phyloP scores from a whole-genome alignment of 2,113 vertebrate genomes.

The Solea senegalensis region DNA sequence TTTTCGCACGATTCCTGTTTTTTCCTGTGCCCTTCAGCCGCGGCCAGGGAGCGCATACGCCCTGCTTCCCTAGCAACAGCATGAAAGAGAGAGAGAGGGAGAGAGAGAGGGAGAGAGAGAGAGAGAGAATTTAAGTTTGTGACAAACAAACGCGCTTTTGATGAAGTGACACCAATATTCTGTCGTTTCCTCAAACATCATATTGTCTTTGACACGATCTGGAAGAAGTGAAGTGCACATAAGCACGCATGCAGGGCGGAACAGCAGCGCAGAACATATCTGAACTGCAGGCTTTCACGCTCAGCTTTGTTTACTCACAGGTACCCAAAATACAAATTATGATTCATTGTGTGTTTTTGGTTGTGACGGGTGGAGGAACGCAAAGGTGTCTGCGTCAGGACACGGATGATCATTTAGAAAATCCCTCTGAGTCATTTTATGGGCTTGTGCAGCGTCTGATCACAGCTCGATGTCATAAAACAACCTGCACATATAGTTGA shows the following conservation, averaged over 20 bases:
- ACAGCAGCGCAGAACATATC: neutral
- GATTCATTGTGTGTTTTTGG: constrained; percentile 46
- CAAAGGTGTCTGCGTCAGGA: constrained; percentile 47
- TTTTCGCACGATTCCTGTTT: constrained; percentile 42
- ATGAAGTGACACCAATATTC: constrained; percentile 28
- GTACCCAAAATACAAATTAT: constrained; percentile 71
- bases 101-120: neutral
- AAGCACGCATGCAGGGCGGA: constrained; percentile 1
- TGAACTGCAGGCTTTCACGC: constrained; percentile 1
- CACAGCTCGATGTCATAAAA: constrained; percentile 26
- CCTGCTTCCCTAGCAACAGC: constrained; percentile 81
- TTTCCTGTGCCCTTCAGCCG: constrained; percentile 67
- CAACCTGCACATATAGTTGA: constrained; percentile 10
- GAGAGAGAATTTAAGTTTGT: constrained; percentile 64
- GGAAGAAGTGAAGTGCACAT: constrained; percentile 30
- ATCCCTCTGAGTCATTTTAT: constrained; percentile 34
- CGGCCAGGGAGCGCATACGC: constrained; percentile 78
- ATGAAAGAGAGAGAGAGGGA: constrained; percentile 51
- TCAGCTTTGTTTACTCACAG: constrained; percentile 59
- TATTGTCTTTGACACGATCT: neutral
- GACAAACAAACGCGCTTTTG: constrained; percentile 44
- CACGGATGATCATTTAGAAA: constrained; percentile 44
- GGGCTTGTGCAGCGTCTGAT: constrained; percentile 14
- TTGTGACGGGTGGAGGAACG: constrained; percentile 29
- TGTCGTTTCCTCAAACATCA: constrained; percentile 13